These are phyloP conservation scores for Sibirionetta formosa DNA, from an alignment of 2,797 vertebrate species.

Conservation along the genomic window DNA sequence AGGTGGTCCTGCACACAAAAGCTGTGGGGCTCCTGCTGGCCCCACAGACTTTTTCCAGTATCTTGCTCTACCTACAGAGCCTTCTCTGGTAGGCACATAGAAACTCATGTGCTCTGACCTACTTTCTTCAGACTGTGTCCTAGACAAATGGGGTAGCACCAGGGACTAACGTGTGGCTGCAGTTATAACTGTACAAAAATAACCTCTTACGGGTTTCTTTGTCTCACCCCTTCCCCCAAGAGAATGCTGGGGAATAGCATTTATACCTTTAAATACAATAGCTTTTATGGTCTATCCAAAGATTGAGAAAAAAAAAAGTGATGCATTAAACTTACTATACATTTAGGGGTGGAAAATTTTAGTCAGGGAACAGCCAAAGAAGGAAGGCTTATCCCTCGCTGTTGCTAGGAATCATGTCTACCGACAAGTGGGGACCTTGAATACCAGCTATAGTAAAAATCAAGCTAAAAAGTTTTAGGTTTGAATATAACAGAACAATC, in stretches of 20 bases:
- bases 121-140: neutral
- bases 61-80: neutral
- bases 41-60: neutral
- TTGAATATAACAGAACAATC: neutral
- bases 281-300: neutral
- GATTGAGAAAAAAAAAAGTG: neutral
- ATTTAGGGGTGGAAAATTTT: neutral
- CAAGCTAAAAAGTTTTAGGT: neutral
- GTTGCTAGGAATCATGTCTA: neutral
- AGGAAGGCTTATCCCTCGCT: neutral
- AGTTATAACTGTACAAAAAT: neutral
- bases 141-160: neutral
- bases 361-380: neutral
- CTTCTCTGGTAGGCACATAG: neutral
- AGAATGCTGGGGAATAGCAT: neutral
- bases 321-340: neutral
- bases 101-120: neutral
- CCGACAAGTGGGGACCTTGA: neutral
- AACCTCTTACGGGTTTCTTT: neutral
- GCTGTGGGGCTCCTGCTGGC: neutral
- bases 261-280: neutral
- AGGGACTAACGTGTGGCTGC: neutral
- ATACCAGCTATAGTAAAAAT: neutral
- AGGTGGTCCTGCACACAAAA: neutral
- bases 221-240: neutral